Conservation (phyloP, 2,113 vertebrate species). For the Piprites chloris region DNA sequence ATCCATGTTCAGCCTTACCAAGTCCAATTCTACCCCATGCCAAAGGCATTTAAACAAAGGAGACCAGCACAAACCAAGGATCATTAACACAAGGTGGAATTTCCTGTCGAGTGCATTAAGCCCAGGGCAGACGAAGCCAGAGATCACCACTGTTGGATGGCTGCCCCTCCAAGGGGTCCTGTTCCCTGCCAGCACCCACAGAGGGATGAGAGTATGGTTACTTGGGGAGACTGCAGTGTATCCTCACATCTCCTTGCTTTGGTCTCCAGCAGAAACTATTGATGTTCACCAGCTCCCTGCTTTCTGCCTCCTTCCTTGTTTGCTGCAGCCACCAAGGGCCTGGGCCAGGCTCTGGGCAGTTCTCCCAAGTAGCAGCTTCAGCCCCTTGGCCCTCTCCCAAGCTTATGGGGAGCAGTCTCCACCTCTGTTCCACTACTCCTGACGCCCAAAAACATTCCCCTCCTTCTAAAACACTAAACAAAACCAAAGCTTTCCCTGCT, state of each 20-base stretch:
- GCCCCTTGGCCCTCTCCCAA: background rate
- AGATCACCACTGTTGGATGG: background rate
- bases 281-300: background rate
- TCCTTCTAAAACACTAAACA: background rate
- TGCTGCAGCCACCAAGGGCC: background rate
- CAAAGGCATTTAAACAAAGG: background rate
- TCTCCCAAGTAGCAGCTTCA: background rate
- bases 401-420: background rate
- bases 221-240: background rate
- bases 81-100: background rate
- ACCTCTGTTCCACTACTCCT: background rate
- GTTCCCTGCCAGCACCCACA: accelerated
- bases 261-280: background rate
- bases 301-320: background rate
- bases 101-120: background rate
- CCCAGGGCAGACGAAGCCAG: too few species aligned
- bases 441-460: background rate
- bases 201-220: accelerated
- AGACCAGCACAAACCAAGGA: background rate
- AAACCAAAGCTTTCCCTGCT: background rate
- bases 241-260: background rate
- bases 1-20: background rate
- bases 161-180: background rate
- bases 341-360: background rate
- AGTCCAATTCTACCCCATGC: background rate